Conservation (phyloP, 1,140 invertebrate genomes). For the Lethrus apterus region DNA sequence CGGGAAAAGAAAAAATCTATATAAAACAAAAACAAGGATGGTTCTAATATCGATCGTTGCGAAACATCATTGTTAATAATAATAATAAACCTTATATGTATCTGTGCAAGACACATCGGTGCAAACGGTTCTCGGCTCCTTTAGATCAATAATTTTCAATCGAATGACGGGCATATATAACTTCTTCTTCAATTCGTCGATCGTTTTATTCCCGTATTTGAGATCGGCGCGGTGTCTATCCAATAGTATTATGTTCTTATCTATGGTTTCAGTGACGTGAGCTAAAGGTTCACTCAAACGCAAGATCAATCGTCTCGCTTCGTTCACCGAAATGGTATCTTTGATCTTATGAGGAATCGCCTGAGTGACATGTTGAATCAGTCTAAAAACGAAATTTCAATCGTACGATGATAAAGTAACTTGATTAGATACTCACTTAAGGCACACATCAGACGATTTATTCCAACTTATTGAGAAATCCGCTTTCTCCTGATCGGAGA, state of each 20-base stretch:
- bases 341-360: conserved; percentile 29
- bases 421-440: too few species aligned
- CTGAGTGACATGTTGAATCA: conserved; percentile 26
- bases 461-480: conserved; percentile 30
- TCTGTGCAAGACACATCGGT: conserved; percentile 25
- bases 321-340: conserved; percentile 31
- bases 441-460: too few species aligned
- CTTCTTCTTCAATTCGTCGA: conserved; percentile 25
- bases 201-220: conserved; percentile 18
- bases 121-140: conserved; percentile 34
- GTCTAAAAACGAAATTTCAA: too few species aligned
- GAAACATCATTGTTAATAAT: too few species aligned
- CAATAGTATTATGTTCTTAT: conserved; percentile 29
- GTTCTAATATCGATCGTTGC: too few species aligned
- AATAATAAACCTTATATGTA: conserved; percentile 25
- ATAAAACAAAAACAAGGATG: too few species aligned
- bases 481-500: conserved; percentile 13
- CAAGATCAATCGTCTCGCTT: conserved; percentile 30
- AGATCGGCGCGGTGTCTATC: conserved; percentile 20
- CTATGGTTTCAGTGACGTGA: conserved; percentile 30
- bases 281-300: conserved; percentile 32
- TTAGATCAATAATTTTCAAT: conserved; percentile 26
- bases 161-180: conserved; percentile 31
- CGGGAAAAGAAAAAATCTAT: too few species aligned
- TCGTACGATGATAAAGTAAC: too few species aligned